Evolutionary conservation across 2,113 vertebrate species (phyloP), one percentile per base, ranked within the genome.

Genomic region (Aix galericulata): DNA sequence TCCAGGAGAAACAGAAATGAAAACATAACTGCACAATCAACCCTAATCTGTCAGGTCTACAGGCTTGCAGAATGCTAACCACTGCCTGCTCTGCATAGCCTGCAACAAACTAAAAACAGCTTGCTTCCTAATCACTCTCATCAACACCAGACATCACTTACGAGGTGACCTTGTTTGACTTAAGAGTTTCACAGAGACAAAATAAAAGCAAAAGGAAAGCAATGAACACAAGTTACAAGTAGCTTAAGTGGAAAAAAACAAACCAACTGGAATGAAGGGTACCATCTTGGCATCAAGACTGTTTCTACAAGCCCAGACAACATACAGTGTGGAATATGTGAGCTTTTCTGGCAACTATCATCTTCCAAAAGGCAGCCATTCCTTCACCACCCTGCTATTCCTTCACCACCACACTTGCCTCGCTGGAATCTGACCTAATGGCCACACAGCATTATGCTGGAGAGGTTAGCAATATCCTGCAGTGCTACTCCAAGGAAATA

Each of bases 391-490:
- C 15, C 63, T 62, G 59, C 32, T 67, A 16, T 7, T 21, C 46
- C 20, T 48, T 48, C 46, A 48, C 46, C 36, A 87, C 82, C 63
- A 74, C 63, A 36, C 18, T 71, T 55, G 46, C 25, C 58, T 78
- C 77, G 64, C 60, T 88, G 80, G 36, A 88, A 83, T 67, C 71
- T 80, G 85, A 67, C 72, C 91, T 82, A 68, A 67, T 56, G 55
- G 87, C 63, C 84, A 89, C 93, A 56, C 46, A 88, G 77, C 23
- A 75, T 68, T 76, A 75, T 69, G 40, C 69, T 79, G 62, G 18
- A 82, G 76, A 92, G 53, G 20, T 77, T 58, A 64, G 64, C 73
- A 96, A 96, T 86, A 91, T 66, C 76, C 90, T 86, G 76, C 85
- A 91, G 68, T 17, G 78, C 32, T 50, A 76, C 76, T 94, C 52